Conservation (phyloP, 1,140 invertebrate genomes). For the Meloidogyne chitwoodi region DNA sequence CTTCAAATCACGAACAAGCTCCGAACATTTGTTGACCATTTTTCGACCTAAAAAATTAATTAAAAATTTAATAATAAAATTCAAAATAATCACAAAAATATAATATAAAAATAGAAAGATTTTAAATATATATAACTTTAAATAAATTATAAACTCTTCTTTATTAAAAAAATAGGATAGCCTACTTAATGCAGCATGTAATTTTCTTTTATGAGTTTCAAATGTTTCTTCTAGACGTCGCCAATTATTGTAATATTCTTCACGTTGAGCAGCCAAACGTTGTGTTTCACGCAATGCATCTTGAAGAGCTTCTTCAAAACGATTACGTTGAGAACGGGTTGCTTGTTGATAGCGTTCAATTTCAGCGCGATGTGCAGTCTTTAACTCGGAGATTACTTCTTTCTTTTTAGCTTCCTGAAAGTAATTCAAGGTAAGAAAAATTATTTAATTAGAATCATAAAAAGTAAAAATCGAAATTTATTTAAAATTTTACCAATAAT, state of each 20-base stretch:
- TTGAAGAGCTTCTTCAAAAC: constrained; percentile 11
- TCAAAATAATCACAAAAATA: neutral
- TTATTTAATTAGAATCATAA: neutral
- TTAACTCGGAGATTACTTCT: neutral
- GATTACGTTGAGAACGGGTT: neutral
- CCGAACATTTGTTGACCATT: constrained; percentile 18
- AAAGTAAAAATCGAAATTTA: neutral
- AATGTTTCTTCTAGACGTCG: constrained; percentile 1
- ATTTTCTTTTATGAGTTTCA: neutral
- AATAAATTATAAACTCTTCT: neutral
- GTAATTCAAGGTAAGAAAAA: neutral
- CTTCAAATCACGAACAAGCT: constrained; percentile 8
- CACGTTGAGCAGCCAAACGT: constrained; percentile 6
- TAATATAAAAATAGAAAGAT: neutral
- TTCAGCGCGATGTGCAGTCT: neutral
- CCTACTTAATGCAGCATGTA: neutral
- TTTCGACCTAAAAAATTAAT: neutral
- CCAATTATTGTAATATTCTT: constrained; percentile 16
- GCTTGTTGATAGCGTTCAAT: neutral
- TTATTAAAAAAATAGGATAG: neutral
- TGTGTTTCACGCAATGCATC: constrained; percentile 3
- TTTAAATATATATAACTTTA: too few relatives aligned
- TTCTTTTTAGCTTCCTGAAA: neutral
- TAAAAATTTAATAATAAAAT: neutral
- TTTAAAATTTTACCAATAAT: neutral